Evolutionary conservation across 1,140 invertebrate species (phyloP), one percentile per base, ranked within the genome.

Genomic region (Pachyrhynchus sulphureomaculatus): DNA sequence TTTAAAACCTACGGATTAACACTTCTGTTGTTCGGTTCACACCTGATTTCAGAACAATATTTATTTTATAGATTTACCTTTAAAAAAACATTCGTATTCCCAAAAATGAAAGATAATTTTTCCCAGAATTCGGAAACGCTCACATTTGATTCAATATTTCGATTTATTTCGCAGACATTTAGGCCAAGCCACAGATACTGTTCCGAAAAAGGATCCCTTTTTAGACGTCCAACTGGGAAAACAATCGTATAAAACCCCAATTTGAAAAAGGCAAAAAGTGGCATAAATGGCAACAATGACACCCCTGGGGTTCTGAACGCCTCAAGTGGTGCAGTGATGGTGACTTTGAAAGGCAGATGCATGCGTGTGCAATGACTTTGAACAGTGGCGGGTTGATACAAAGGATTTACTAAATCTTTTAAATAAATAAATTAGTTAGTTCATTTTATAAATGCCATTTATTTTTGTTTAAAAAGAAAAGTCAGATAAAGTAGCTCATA

Each of bases 231-330:
- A 17, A 53, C 34, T 53, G 51, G 20, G 51, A 53, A 53, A 53
- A 53, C 51, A 39, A 53, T 53, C 51, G 18, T 18, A 39, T 18
- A 21, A 53, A 53, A 53, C 51, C 51, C 51, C 51, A 53, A 53
- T 53, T 53, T 53, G 34, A 53, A 41, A 53, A 53, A 41, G 51
- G 51, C 51, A 53, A 53, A 53, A 53, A 39, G 51, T 26, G 51
- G 51, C 51, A 9, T 53, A 53, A 53, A 53, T 53, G 33, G 12
- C 34, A 53, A 53, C 51, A 53, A 53, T 39, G 36, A 21, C 36
- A 39, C 51, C 51, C 51, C 36, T 10, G 34, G 36, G 51, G 13
- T n/a, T 21, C 24, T 15, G 17, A 53, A 32, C 47, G 47, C 47
- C 47, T 49, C 47, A 49, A 53, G 51, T 53, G 32, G 51, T 53